Percentiles rank a stretch among this genome's conserved stretches.
Evolutionary conservation across 2,888 invertebrate species (phyloP).

Genomic region (Oscheius sp.): DNA sequence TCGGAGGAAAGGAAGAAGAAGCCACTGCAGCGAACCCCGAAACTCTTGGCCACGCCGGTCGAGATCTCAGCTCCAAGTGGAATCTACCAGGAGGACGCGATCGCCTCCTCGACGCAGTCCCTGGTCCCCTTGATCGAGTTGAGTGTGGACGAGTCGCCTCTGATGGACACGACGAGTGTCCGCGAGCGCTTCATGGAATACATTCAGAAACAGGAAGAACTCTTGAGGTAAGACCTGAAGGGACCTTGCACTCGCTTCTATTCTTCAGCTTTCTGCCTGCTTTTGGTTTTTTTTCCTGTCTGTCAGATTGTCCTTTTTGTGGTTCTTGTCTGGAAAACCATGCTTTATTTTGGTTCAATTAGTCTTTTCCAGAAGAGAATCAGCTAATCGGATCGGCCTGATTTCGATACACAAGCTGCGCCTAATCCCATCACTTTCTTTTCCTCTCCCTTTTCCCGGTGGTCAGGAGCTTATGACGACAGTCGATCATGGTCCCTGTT

Average conservation of each 20-base stretch:
- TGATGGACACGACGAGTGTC: constrained; percentile 22
- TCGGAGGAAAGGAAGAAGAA: constrained; percentile 21
- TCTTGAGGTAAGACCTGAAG: background rate
- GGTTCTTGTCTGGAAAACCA: too few relatives aligned
- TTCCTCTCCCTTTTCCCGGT: background rate
- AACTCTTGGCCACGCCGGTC: constrained; percentile 26
- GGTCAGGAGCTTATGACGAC: constrained; percentile 1
- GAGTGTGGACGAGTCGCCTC: constrained; percentile 20
- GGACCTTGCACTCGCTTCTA: background rate
- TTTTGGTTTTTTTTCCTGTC: background rate
- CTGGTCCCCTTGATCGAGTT: constrained; percentile 23
- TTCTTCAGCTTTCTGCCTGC: background rate
- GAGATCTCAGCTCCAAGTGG: constrained; percentile 19
- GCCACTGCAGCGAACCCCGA: constrained; percentile 20
- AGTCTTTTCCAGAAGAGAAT: too few relatives aligned
- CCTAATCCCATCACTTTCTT: too few relatives aligned
- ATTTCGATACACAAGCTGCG: too few relatives aligned
- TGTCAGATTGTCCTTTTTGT: background rate
- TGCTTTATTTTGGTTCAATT: too few relatives aligned
- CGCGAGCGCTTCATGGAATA: constrained; percentile 26
- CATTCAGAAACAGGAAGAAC: constrained; percentile 6
- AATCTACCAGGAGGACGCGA: constrained; percentile 17
- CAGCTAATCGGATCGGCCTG: too few relatives aligned
- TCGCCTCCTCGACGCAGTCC: constrained; percentile 20
- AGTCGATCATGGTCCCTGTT: background rate